These are phyloP conservation scores for Pterobdella sp. DNA, from an alignment of 2,888 invertebrate genomes.

Conservation along the genomic window DNA sequence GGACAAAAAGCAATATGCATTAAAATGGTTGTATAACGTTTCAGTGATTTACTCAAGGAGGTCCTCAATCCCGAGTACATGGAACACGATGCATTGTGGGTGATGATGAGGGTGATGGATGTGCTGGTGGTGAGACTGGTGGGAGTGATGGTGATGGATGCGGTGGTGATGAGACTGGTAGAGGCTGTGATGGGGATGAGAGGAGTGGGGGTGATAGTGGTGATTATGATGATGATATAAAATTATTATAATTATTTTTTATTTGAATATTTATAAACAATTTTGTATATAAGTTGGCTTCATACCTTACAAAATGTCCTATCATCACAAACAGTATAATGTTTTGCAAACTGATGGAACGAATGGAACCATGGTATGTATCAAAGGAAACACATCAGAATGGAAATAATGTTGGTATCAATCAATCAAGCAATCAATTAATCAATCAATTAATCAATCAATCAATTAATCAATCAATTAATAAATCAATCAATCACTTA, in stretches of 20 bases:
- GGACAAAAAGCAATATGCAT: no score
- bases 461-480: not conserved
- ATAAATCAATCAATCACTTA: not conserved
- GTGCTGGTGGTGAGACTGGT: not conserved
- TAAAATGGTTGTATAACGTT: no score
- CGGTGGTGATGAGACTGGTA: no score
- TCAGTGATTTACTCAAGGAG: constrained; percentile 60
- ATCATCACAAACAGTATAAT: constrained; percentile 51
- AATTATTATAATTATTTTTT: no score
- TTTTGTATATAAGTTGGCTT: no score
- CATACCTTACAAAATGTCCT: no score
- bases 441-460: not conserved
- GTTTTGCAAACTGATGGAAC: constrained; percentile 54
- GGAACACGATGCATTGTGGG: constrained; percentile 75
- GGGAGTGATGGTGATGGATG: no score
- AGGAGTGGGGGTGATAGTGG: no score
- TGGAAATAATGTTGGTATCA: not conserved
- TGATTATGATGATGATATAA: no score
- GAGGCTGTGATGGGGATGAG: no score
- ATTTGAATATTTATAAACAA: no score
- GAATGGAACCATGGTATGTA: constrained; percentile 54
- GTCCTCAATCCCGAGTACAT: constrained; percentile 63
- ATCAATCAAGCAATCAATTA: not conserved
- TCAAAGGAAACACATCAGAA: constrained; percentile 44
- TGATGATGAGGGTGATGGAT: constrained; percentile 29